These are phyloP conservation scores for Brachynemurus nebulosus DNA, from an alignment of 2,888 invertebrate species.

Conservation along the genomic window DNA sequence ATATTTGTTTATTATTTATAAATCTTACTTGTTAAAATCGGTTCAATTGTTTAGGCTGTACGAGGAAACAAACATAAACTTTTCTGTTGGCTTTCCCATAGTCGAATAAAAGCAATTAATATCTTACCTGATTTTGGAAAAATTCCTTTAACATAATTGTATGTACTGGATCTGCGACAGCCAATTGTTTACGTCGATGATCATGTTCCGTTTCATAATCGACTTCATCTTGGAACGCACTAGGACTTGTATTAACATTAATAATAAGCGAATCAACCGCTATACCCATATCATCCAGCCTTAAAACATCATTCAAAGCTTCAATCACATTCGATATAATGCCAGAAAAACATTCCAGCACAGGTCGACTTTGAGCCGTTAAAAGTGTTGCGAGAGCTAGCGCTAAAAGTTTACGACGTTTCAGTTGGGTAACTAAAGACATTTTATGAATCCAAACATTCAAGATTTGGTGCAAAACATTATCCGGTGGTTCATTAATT, in stretches of 20 bases:
- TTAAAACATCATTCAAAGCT: constrained; percentile 66
- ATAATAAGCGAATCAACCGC: constrained; percentile 27
- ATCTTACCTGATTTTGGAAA: constrained; percentile 51
- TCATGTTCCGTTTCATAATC: constrained; percentile 61
- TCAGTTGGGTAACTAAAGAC: constrained; percentile 61
- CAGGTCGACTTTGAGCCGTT: constrained; percentile 50
- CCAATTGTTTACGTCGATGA: constrained; percentile 50
- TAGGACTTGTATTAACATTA: constrained; percentile 30
- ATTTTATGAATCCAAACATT: constrained; percentile 70
- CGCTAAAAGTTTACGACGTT: constrained; percentile 64
- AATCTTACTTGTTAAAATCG: no score
- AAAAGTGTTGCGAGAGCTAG: constrained; percentile 53
- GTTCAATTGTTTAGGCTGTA: no score
- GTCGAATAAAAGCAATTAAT: background rate
- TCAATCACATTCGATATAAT: constrained; percentile 63
- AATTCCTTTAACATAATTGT: constrained; percentile 59
- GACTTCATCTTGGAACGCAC: constrained; percentile 34
- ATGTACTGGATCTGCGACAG: constrained; percentile 65
- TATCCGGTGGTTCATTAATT: constrained; percentile 39
- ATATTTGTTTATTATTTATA: no score
- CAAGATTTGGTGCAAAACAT: constrained; percentile 54
- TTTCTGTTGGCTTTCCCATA: no score
- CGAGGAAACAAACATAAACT: no score
- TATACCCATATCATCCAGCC: constrained; percentile 43
- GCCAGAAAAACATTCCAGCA: constrained; percentile 56